phyloP scores from a whole-genome alignment of 2,797 vertebrate species.

The Australoheros facetus region DNA sequence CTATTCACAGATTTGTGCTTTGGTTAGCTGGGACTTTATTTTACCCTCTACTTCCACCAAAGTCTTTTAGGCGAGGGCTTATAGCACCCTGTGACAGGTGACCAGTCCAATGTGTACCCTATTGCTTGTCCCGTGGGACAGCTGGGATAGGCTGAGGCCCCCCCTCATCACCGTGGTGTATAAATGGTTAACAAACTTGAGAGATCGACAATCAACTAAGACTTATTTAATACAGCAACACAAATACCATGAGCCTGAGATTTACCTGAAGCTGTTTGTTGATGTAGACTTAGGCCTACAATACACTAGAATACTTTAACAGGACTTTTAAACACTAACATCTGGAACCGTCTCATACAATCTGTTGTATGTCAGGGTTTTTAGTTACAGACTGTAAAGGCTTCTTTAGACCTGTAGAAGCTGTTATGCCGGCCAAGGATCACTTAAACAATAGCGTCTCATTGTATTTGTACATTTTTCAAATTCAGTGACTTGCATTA shows the following conservation, averaged over 20 bases:
- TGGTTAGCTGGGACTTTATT: neutral
- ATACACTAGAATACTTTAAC: neutral
- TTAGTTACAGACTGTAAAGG: neutral
- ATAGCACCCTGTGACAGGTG: neutral
- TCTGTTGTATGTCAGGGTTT: neutral
- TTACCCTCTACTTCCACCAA: too few relatives aligned
- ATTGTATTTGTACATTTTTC: neutral
- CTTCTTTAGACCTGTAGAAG: neutral
- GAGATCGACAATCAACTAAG: neutral
- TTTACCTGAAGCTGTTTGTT: neutral
- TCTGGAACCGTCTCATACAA: neutral
- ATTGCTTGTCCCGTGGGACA: neutral
- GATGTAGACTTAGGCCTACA: neutral
- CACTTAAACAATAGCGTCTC: neutral
- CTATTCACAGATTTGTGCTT: neutral
- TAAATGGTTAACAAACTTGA: neutral
- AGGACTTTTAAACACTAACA: neutral
- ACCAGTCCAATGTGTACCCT: too few relatives aligned
- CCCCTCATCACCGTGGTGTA: neutral
- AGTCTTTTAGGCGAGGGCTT: neutral
- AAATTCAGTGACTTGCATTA: neutral
- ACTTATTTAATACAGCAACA: neutral
- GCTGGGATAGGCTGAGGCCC: neutral
- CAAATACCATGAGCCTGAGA: neutral
- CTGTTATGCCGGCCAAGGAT: neutral